Evolutionary conservation across 2,888 invertebrate genomes (phyloP).

Genomic region (Ophion obscuratus): DNA sequence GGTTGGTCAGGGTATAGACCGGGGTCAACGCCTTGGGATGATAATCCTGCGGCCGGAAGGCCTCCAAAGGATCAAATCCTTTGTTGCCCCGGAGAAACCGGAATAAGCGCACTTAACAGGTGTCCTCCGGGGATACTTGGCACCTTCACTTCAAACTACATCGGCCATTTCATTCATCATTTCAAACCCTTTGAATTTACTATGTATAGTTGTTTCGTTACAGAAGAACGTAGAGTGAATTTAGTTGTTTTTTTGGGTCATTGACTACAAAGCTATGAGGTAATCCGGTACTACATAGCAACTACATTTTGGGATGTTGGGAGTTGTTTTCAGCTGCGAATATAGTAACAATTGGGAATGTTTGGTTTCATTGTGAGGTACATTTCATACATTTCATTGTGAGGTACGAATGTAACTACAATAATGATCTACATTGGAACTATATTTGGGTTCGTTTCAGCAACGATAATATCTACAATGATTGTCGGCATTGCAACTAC

Average conservation of each 20-base stretch:
- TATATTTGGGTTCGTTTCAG: not conserved
- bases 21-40: conserved; percentile 50
- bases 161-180: not conserved
- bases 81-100: conserved; percentile 1
- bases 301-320: not conserved
- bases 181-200: not conserved
- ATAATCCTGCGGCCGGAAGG: conserved; percentile 52
- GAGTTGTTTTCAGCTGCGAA: not conserved
- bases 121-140: not conserved
- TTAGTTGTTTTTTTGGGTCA: not conserved
- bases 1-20: conserved; percentile 17
- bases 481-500: not conserved
- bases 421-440: no score
- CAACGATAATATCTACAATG: not conserved
- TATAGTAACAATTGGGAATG: not conserved
- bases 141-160: not conserved
- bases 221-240: not conserved
- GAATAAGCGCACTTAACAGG: conserved; percentile 40
- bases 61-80: conserved; percentile 32
- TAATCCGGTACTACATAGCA: no score
- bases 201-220: not conserved
- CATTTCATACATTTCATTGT: not conserved
- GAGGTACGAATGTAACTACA: not conserved
- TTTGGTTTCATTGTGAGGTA: not conserved
- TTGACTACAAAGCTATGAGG: no score